Percentiles rank a stretch among this genome's conserved stretches.
phyloP scores from a whole-genome alignment of 2,113 vertebrate species.

The Micronycteris hirsuta region DNA sequence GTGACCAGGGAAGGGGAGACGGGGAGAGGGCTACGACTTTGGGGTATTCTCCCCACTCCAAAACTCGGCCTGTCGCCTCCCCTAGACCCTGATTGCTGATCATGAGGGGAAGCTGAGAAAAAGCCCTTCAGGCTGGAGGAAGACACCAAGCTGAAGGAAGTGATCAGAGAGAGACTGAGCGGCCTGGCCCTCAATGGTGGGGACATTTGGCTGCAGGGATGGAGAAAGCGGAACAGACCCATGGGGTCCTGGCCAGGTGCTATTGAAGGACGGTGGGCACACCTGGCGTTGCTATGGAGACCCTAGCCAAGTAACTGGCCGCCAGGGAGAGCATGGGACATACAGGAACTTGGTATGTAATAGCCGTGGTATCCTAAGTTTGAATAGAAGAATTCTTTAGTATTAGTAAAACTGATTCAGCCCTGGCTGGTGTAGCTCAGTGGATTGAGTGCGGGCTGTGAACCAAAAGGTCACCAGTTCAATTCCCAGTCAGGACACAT shows the following conservation, averaged over 20 bases:
- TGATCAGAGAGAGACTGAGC: neutral
- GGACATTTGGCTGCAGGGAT: neutral
- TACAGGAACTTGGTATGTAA: no score
- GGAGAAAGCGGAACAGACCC: neutral
- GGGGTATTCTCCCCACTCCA: neutral
- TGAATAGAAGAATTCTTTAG: neutral
- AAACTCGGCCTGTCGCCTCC: neutral
- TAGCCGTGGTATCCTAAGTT: neutral
- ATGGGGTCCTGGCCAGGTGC: neutral
- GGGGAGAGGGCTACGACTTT: neutral
- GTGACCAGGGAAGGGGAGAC: neutral
- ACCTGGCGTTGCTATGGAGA: neutral
- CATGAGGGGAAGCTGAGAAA: no score
- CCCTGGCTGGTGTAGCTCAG: no score
- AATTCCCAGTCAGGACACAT: no score
- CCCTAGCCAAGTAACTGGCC: neutral
- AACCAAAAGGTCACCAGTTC: no score
- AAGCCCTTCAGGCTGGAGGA: neutral
- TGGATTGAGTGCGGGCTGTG: no score
- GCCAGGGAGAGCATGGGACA: neutral
- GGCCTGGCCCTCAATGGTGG: neutral
- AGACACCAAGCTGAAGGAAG: neutral
- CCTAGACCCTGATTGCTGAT: neutral
- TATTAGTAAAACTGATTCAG: neutral
- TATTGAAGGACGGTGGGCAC: neutral